Percentiles rank a stretch among this genome's conserved stretches.
Evolutionary conservation across 2,113 vertebrate species (phyloP).

Genomic region (Atlantisia rogersi): DNA sequence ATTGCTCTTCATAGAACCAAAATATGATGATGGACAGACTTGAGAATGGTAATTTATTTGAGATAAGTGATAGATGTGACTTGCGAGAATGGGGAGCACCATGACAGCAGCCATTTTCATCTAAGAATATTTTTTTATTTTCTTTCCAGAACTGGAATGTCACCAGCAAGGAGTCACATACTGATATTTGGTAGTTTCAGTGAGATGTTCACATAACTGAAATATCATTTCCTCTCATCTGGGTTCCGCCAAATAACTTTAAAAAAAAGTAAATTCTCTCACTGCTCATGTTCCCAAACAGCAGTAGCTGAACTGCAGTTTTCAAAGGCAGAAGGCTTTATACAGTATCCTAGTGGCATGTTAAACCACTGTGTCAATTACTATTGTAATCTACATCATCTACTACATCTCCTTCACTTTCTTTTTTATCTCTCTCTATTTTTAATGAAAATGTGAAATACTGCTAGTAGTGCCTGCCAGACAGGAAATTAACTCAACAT

Average conservation of each 20-base stretch:
- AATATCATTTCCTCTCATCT: conserved; percentile 6
- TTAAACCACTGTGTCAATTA: neutral
- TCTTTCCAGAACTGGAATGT: neutral
- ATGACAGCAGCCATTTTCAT: neutral
- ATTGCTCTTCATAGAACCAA: neutral
- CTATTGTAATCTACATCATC: neutral
- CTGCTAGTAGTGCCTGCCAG: neutral
- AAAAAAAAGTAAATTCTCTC: neutral
- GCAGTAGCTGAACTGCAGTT: neutral
- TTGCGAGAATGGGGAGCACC: neutral
- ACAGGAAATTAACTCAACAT: conserved; percentile 61
- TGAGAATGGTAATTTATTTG: neutral
- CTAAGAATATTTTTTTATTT: neutral
- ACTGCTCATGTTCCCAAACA: neutral
- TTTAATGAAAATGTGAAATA: conserved; percentile 58
- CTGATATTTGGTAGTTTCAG: neutral
- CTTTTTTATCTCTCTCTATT: neutral
- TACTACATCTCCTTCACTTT: neutral
- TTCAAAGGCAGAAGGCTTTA: neutral
- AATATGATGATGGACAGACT: neutral
- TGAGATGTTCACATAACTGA: neutral
- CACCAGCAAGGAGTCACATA: neutral
- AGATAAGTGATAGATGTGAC: neutral
- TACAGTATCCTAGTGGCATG: neutral
- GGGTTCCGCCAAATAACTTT: neutral